A percentile compares a stretch with the other conserved stretches of the same genome.
These are phyloP conservation scores for Macrotis lagotis DNA, from an alignment of 2,113 vertebrate species.

Conservation along the genomic window DNA sequence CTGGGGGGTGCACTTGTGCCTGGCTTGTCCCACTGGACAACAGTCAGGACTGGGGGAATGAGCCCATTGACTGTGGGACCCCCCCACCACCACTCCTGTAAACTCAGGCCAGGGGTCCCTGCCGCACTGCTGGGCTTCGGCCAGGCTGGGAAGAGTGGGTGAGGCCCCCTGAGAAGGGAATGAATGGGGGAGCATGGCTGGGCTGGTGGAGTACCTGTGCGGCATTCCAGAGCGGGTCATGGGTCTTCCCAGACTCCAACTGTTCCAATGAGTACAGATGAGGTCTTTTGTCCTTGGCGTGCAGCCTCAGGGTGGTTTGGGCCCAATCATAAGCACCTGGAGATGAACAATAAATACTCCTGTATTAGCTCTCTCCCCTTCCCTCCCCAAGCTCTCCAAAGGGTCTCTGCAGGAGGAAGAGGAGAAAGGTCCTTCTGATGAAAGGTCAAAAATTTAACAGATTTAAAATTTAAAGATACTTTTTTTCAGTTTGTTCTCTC, in stretches of 20 bases:
- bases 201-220: constrained; percentile 86
- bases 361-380: neutral
- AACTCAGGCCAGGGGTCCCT: neutral
- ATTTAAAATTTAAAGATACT: neutral
- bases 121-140: neutral
- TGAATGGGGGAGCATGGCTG: fast-evolving
- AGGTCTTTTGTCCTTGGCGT: constrained; percentile 85
- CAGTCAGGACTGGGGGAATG: neutral
- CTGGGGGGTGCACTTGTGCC: neutral
- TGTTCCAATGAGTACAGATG: constrained; percentile 85
- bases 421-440: neutral
- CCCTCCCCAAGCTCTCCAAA: neutral
- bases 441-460: neutral
- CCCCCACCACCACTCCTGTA: too few species aligned
- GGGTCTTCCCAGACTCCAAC: constrained; percentile 87
- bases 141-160: neutral
- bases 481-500: neutral
- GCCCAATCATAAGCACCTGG: constrained; percentile 87
- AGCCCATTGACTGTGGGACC: neutral
- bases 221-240: constrained; percentile 90
- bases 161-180: neutral
- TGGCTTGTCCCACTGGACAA: neutral
- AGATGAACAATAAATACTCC: neutral
- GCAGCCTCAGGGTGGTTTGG: constrained; percentile 88
- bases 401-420: neutral